Conservation (phyloP, 2,888 invertebrate species). For the Hydrotaea diabolus region DNA sequence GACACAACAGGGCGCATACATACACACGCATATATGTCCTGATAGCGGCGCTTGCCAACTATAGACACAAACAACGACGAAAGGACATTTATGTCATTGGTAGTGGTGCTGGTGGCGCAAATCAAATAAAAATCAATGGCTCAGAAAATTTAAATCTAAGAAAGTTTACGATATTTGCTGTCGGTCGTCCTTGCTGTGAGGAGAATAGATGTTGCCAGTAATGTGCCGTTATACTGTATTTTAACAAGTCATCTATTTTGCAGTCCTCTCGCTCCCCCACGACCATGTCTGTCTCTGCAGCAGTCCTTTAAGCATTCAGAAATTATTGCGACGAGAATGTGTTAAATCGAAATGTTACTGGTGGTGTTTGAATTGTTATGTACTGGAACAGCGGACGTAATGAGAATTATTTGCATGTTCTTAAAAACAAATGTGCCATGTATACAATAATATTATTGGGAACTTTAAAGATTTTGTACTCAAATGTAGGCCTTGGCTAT, state of each 20-base stretch:
- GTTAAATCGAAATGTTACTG: not conserved
- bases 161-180: constrained; percentile 22
- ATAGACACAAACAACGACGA: not conserved
- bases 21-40: too few relatives aligned
- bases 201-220: not conserved
- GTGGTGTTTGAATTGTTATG: not conserved
- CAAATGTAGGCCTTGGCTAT: too few relatives aligned
- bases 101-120: constrained; percentile 41
- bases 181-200: not conserved
- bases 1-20: not conserved
- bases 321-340: not conserved
- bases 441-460: too few relatives aligned
- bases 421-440: not conserved
- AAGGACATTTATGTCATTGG: not conserved
- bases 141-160: constrained; percentile 68
- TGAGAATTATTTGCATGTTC: not conserved
- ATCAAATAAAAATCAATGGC: constrained; percentile 71
- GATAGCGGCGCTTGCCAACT: too few relatives aligned
- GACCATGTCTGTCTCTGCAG: too few relatives aligned
- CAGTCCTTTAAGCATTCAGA: too few relatives aligned
- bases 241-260: not conserved
- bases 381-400: not conserved
- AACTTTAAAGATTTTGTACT: too few relatives aligned
- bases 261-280: not conserved
- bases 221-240: not conserved